Evolutionary conservation across 2,113 vertebrate genomes (phyloP).

Genomic region (Pangasianodon hypophthalmus): DNA sequence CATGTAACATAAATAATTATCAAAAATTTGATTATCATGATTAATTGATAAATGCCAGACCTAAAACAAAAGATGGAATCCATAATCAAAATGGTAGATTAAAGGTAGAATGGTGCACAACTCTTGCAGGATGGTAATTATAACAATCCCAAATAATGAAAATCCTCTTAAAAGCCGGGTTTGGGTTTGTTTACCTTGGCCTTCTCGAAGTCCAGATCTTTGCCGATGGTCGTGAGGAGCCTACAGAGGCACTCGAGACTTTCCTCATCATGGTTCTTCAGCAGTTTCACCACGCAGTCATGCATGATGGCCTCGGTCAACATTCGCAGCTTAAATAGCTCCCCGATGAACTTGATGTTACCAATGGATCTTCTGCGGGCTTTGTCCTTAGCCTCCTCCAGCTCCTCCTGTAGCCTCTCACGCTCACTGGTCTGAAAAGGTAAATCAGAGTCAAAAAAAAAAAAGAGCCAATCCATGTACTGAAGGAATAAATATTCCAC

Average conservation of each 20-base stretch:
- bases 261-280: slow-evolving; percentile 95
- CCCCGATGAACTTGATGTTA: slow-evolving; percentile 96
- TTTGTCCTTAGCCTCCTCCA: slow-evolving; percentile 94
- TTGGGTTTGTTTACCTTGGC: slow-evolving; percentile 83
- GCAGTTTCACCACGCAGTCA: slow-evolving; percentile 95
- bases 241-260: slow-evolving; percentile 95
- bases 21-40: neutral
- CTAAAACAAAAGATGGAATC: neutral
- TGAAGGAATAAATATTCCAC: neutral
- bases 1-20: neutral
- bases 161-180: neutral
- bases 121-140: neutral
- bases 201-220: slow-evolving; percentile 97
- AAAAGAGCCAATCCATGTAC: neutral
- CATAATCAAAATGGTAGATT: neutral
- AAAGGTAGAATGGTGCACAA: neutral
- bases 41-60: neutral
- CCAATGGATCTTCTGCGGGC: slow-evolving; percentile 94
- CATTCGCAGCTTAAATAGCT: slow-evolving; percentile 98
- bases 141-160: neutral
- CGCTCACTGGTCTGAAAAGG: slow-evolving; percentile 73
- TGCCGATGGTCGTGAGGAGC: slow-evolving; percentile 95
- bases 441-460: neutral
- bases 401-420: slow-evolving; percentile 86
- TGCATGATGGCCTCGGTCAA: slow-evolving; percentile 98